phyloP scores from a whole-genome alignment of 2,797 vertebrate species.

The Ctenochaetus hawaiiensis region DNA sequence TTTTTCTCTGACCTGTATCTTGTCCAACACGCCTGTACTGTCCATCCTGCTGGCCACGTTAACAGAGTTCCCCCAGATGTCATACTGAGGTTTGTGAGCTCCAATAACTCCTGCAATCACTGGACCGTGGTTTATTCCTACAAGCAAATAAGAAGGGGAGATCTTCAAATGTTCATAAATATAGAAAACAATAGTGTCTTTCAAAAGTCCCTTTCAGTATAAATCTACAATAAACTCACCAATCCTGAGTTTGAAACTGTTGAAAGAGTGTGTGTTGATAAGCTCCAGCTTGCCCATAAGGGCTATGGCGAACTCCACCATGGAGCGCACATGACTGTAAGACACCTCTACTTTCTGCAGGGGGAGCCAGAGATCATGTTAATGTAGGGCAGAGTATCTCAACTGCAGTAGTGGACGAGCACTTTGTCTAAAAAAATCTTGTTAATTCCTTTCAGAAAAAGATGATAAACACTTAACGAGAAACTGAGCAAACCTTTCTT shows the following conservation, averaged over 20 bases:
- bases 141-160: neutral
- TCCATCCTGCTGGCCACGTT: conserved; percentile 95
- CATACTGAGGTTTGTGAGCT: conserved; percentile 93
- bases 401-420: too few species aligned
- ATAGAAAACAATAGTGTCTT: neutral
- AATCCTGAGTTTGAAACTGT: conserved; percentile 91
- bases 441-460: neutral
- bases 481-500: conserved; percentile 79
- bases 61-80: conserved; percentile 94
- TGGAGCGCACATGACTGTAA: conserved; percentile 87
- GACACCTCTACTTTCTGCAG: conserved; percentile 85
- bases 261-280: conserved; percentile 93
- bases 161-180: neutral
- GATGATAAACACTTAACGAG: neutral
- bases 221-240: conserved; percentile 79
- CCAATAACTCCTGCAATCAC: conserved; percentile 94
- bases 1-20: conserved; percentile 87
- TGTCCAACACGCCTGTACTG: conserved; percentile 90
- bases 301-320: conserved; percentile 92
- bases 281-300: conserved; percentile 88
- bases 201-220: neutral
- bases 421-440: neutral
- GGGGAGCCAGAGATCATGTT: conserved; percentile 61
- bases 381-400: too few species aligned
- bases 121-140: conserved; percentile 91